Evolutionary conservation across 1,140 invertebrate genomes (phyloP).

Genomic region (Fopius arisanus): DNA sequence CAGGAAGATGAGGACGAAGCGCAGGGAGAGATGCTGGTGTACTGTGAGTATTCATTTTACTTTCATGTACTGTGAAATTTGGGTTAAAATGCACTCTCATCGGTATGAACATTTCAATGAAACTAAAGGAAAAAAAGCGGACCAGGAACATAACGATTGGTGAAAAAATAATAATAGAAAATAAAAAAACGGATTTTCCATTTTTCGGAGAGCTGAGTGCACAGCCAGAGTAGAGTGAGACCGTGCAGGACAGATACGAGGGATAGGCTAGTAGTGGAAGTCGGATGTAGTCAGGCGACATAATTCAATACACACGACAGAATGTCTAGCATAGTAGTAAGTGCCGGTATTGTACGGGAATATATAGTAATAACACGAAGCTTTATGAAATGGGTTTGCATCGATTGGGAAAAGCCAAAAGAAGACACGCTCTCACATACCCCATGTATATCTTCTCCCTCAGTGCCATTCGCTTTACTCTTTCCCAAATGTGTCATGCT

Average conservation of each 20-base stretch:
- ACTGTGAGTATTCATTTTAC: constrained; percentile 67
- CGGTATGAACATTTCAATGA: background rate
- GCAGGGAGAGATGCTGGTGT: constrained; percentile 76
- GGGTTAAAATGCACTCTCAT: constrained; percentile 7
- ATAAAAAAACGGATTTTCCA: background rate
- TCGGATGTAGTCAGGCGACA: constrained; percentile 29
- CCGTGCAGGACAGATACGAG: background rate
- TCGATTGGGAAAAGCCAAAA: constrained; percentile 12
- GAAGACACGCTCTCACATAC: background rate
- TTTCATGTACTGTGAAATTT: background rate
- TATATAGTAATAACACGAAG: constrained; percentile 10
- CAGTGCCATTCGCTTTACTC: background rate
- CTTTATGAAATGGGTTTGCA: background rate
- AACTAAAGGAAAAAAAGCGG: background rate
- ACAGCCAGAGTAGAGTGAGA: background rate
- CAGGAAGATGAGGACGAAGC: constrained; percentile 74
- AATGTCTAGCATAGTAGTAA: constrained; percentile 17
- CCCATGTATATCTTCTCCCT: constrained; percentile 2
- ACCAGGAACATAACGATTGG: background rate
- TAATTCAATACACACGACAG: constrained; percentile 26
- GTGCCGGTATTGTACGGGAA: constrained; percentile 8
- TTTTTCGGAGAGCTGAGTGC: constrained; percentile 9
- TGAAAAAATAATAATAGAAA: background rate
- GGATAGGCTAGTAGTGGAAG: constrained; percentile 22
- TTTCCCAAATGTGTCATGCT: background rate